Conservation (phyloP, 2,888 invertebrate species). For the Lordiphosa fenestrarum region DNA sequence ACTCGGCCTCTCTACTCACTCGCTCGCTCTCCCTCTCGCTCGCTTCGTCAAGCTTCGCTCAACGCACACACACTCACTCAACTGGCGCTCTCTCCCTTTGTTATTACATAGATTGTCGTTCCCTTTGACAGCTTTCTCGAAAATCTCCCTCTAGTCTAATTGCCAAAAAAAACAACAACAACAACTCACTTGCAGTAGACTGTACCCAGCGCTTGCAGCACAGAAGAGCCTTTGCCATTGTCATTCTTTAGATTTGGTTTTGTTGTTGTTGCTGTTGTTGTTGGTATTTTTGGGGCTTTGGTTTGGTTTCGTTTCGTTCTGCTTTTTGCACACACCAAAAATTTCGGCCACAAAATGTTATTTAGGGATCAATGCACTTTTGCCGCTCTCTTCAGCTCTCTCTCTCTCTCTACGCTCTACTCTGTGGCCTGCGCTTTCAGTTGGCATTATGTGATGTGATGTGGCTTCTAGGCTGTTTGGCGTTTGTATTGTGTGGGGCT, state of each 20-base stretch:
- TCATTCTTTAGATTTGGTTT: conserved; percentile 41
- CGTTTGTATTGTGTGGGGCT: no score
- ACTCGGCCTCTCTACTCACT: conserved; percentile 23
- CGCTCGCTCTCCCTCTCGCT: neutral
- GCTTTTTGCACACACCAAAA: conserved; percentile 17
- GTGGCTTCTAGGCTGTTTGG: no score
- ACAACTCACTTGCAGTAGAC: neutral
- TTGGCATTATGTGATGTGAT: no score
- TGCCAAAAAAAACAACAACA: neutral
- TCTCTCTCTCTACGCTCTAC: neutral
- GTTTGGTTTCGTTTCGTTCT: conserved; percentile 15
- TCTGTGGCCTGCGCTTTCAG: neutral
- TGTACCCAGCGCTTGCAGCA: no score
- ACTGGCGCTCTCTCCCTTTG: neutral
- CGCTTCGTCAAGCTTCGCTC: conserved; percentile 9
- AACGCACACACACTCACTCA: neutral
- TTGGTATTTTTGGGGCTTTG: neutral
- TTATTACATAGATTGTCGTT: conserved; percentile 24
- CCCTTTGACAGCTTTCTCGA: neutral
- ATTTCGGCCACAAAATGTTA: conserved; percentile 5
- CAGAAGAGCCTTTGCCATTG: conserved; percentile 12
- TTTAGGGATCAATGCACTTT: conserved; percentile 47
- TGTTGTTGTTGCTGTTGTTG: conserved; percentile 13
- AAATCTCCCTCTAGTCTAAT: no score
- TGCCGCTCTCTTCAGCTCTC: conserved; percentile 5